Evolutionary conservation across 2,888 invertebrate genomes (phyloP).

Genomic region (Acronicta alni): DNA sequence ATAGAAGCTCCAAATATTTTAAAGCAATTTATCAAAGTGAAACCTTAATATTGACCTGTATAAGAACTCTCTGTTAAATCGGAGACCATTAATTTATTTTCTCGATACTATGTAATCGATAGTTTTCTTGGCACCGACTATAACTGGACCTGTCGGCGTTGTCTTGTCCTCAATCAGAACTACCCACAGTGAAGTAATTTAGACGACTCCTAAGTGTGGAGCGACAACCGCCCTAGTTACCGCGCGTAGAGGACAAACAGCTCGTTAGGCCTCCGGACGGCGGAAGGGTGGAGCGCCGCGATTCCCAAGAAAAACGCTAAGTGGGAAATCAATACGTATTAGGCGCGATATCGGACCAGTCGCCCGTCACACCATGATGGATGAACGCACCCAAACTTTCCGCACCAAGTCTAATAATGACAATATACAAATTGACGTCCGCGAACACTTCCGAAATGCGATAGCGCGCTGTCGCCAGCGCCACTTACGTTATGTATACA

Average conservation of each 20-base stretch:
- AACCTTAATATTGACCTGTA: no score
- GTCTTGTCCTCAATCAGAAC: conserved; percentile 42
- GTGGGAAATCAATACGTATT: conserved; percentile 90
- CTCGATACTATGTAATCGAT: not conserved
- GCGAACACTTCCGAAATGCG: conserved; percentile 85
- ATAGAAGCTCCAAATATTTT: no score
- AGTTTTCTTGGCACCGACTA: conserved; percentile 21
- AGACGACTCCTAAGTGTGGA: conserved; percentile 52
- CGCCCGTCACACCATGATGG: conserved; percentile 88
- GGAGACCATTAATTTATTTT: conserved; percentile 15
- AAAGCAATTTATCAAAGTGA: no score
- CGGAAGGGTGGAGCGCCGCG: conserved; percentile 88
- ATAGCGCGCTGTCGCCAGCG: conserved; percentile 73
- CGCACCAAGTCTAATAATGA: conserved; percentile 87
- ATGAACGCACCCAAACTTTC: conserved; percentile 87
- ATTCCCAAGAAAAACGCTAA: conserved; percentile 88
- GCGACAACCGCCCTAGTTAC: conserved; percentile 74
- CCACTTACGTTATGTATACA: conserved; percentile 88
- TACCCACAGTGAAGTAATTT: conserved; percentile 43
- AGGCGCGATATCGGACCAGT: conserved; percentile 87
- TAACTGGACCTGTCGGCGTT: conserved; percentile 28
- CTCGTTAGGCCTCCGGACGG: conserved; percentile 84
- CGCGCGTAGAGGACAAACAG: conserved; percentile 87
- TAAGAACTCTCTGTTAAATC: not conserved
- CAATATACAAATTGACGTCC: conserved; percentile 89